Base-by-base conservation (phyloP, 2,797 vertebrate genomes). In the Remorina albescens region DNA sequence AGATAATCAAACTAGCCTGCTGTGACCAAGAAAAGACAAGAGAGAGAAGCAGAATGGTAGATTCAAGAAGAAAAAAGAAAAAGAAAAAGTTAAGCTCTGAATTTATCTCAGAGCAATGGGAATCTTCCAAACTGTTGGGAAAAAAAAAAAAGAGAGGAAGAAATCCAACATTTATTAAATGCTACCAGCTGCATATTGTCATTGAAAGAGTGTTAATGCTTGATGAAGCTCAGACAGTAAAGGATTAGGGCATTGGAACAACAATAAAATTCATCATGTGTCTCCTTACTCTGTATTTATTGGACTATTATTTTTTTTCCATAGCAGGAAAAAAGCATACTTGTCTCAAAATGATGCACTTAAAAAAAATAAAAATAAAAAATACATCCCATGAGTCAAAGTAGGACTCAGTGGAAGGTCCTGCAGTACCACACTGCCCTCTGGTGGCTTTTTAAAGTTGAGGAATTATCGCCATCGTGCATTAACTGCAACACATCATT, bases 361-460 rank as follows among this genome's bases (percentile, higher is more conserved):
- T 37, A 25, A 3, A 23, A 32, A n/a, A n/a, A n/a, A n/a, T n/a
- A n/a, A n/a, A n/a, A n/a, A n/a, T n/a, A n/a, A n/a, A n/a, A 28
- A 47, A 59, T 4, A 11, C 5, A 37, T 32, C 37, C 23, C 4
- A 25, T 0, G 2, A 73, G 4, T 26, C 8, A 8, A 36, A n/a
- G 1, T 1, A n/a, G 21, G 26, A 10, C 28, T 51, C 21, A 41
- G 16, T 44, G 6, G 4, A 3, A 56, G 49, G n/a, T 44, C 11
- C 3, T 42, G 32, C 55, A 84, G 76, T 77, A 13, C 79, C 57
- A 92, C 85, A 88, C 82, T 84, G 85, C 84, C 91, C 88, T 91
- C 93, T 94, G 55, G 83, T 91, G 93, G 72, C 0, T 0, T 0
- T 0, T 18, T 13, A 1, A 6, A 16, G 44, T 53, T 16, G 1